A percentile compares a stretch with the other conserved stretches of the same genome.
These are phyloP conservation scores for Sinella curviseta DNA, from an alignment of 1,140 invertebrate genomes.

Conservation along the genomic window DNA sequence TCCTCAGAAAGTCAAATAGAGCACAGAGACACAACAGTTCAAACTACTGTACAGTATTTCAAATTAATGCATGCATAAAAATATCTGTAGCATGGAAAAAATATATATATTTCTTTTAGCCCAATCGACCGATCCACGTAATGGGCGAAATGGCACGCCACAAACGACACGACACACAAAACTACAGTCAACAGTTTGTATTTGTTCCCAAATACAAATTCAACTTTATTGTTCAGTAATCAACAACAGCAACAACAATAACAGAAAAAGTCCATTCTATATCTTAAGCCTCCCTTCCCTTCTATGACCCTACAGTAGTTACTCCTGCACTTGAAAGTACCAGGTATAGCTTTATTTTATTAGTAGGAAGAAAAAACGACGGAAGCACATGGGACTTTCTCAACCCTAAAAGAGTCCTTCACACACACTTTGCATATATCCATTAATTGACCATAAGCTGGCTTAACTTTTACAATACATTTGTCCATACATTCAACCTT, in stretches of 20 bases:
- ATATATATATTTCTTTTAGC: neutral
- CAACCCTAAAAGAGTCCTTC: slow-evolving; percentile 15
- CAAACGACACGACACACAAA: neutral
- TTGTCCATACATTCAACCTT: too few relatives aligned
- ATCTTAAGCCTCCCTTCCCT: neutral
- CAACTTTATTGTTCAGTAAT: neutral
- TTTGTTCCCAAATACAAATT: neutral
- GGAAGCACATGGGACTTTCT: slow-evolving; percentile 9
- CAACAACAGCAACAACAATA: too few relatives aligned
- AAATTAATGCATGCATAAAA: too few relatives aligned
- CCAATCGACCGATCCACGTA: neutral
- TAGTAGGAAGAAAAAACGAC: neutral
- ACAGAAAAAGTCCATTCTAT: too few relatives aligned
- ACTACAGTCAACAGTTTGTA: neutral
- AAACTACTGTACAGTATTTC: too few relatives aligned
- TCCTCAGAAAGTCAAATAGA: neutral
- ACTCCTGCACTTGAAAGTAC: too few relatives aligned
- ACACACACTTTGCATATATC: neutral
- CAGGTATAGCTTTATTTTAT: too few relatives aligned
- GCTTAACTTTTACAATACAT: neutral
- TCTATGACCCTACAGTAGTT: too few relatives aligned
- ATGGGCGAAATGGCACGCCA: neutral
- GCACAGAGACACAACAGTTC: neutral
- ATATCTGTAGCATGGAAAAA: too few relatives aligned
- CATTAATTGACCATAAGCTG: neutral